Conservation (phyloP, 2,888 invertebrate species). For the Serrognathus titanus region DNA sequence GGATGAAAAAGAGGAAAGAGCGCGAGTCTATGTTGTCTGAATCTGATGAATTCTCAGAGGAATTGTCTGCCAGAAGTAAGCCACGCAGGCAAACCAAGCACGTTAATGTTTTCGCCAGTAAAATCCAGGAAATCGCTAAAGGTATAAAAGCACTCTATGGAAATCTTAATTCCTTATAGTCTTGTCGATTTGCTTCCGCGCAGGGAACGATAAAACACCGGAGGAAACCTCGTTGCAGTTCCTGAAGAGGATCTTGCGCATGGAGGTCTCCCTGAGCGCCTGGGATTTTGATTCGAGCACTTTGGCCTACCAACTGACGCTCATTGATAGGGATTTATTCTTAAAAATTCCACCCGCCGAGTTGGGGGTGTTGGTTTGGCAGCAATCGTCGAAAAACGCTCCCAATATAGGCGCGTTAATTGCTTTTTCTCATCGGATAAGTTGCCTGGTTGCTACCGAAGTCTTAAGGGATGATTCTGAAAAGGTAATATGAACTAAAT, state of each 20-base stretch:
- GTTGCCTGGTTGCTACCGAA: slow-evolving; percentile 52
- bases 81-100: neutral
- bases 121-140: slow-evolving; percentile 11
- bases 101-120: slow-evolving; percentile 8
- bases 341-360: slow-evolving; percentile 50
- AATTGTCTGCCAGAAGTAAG: slow-evolving; percentile 20
- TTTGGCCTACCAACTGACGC: slow-evolving; percentile 53
- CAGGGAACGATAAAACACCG: slow-evolving; percentile 13
- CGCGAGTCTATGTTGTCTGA: slow-evolving; percentile 19
- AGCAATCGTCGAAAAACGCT: slow-evolving; percentile 50
- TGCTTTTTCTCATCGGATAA: slow-evolving; percentile 54
- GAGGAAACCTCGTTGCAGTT: slow-evolving; percentile 40
- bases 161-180: slow-evolving; percentile 20
- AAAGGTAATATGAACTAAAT: slow-evolving; percentile 34
- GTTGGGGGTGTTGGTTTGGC: slow-evolving; percentile 46
- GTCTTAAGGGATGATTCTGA: slow-evolving; percentile 46
- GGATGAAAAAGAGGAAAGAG: slow-evolving; percentile 18
- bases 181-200: slow-evolving; percentile 14
- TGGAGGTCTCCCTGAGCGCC: slow-evolving; percentile 47
- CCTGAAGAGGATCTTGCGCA: slow-evolving; percentile 44
- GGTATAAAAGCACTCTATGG: slow-evolving; percentile 8
- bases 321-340: slow-evolving; percentile 55
- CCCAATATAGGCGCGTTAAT: slow-evolving; percentile 53
- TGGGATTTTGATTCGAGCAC: slow-evolving; percentile 57
- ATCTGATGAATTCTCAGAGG: slow-evolving; percentile 23